Evolutionary conservation across 2,888 invertebrate genomes (phyloP), one percentile per base, ranked within the genome.

Genomic region (Sarcophaga carnaria): DNA sequence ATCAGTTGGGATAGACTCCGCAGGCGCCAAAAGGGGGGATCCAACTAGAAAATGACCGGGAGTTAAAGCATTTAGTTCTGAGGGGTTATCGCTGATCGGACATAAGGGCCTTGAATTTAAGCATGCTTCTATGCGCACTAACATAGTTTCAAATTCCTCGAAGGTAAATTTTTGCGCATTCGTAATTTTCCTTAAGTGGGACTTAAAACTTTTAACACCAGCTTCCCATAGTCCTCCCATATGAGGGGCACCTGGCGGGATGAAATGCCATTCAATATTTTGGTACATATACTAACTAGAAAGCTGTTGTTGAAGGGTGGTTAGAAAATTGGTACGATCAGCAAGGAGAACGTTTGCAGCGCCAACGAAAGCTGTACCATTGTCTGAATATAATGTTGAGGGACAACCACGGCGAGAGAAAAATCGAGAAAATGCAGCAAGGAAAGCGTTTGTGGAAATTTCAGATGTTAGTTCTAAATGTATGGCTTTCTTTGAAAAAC

Each of bases 231-330:
- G n/a, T n/a, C n/a, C n/a, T n/a, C n/a, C n/a, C n/a, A n/a, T n/a
- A n/a, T n/a, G n/a, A n/a, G n/a, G n/a, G n/a, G 62, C 75, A 10
- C 74, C 80, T 22, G 80, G 80, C 3, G 80, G 80, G 8, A 80
- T 80, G 17, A 75, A 80, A 25, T 22, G 49, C 71, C 71, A 71
- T 27, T 27, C n/a, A 3, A 70, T 6, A 37, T 37, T 37, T 37
- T 37, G 37, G 37, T 37, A 37, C 37, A 37, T 37, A 37, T 37
- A 37, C 37, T 37, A 6, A 37, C 37, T 37, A 37, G 37, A 37
- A 37, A 37, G 6, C 37, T 37, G 1, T 37, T 37, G 37, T 37
- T 37, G 37, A 6, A 37, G 37, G 37, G 37, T 37, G 37, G 6
- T 37, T 37, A 37, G 37, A 37, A 37, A 37, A 37, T 37, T 37